Evolutionary conservation across 2,797 vertebrate genomes (phyloP).

Genomic region (Leuciscus waleckii): DNA sequence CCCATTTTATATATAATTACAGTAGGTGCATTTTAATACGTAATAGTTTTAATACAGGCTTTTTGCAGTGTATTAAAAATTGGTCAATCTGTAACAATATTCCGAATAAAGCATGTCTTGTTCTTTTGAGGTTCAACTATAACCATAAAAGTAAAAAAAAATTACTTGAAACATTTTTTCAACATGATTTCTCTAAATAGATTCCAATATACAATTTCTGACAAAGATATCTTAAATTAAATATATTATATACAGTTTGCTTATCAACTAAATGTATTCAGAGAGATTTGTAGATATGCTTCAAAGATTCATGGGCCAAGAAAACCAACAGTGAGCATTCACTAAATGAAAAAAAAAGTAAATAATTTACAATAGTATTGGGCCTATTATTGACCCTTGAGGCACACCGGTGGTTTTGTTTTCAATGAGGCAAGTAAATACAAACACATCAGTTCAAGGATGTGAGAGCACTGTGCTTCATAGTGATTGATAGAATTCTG

Average conservation of each 20-base stretch:
- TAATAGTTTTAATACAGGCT: background rate
- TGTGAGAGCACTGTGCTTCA: background rate
- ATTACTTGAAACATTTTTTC: background rate
- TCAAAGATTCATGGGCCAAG: background rate
- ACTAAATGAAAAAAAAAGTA: background rate
- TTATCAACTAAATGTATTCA: slow-evolving; percentile 64
- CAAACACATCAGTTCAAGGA: slow-evolving; percentile 3
- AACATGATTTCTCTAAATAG: background rate
- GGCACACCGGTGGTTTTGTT: background rate
- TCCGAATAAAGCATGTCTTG: background rate
- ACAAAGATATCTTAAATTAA: no score
- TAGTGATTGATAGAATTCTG: background rate
- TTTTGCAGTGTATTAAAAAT: background rate
- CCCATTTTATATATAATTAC: background rate
- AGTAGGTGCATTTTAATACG: background rate
- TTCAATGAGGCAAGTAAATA: background rate
- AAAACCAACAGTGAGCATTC: background rate
- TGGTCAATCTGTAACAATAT: background rate
- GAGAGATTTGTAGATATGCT: background rate
- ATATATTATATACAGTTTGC: slow-evolving; percentile 61
- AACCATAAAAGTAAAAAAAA: background rate
- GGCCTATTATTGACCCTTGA: background rate
- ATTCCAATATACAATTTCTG: background rate
- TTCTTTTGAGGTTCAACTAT: background rate
- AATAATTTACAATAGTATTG: background rate